Base-by-base conservation (phyloP, 2,888 invertebrate genomes). In the Aethes cnicana region DNA sequence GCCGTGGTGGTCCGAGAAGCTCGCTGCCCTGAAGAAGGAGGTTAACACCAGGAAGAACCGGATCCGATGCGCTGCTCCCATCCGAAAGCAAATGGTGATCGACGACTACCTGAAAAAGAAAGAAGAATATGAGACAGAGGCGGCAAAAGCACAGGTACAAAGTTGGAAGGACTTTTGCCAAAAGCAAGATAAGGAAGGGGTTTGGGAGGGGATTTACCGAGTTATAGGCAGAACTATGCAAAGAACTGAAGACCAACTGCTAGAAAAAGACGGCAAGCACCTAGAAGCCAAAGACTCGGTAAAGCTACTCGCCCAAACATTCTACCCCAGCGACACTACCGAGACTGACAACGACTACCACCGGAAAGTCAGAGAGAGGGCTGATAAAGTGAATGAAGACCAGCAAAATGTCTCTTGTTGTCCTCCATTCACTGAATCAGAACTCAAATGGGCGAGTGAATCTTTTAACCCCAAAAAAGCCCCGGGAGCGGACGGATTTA, bases 111-210 rank as follows among this genome's bases (percentile, higher is more conserved):
- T 57, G 30, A 4, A 44, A 30, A 4, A 12, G 1, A 57, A 55
- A 17, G 41, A 39, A 6, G 9, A 44, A 1, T 54, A 55, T 12
- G 41, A 54, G 9, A 0, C 2, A 4, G 30, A 6, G 7, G 48
- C 30, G 0, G 3, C 4, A 4, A 35, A 32, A 3, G 52, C 52
- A 1, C 37, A 47, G 14, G 17, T 16, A 1, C 33, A 37, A 1
- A 54, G 54, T 23, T 54, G 56, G 56, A 50, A 52, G 33, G 37
- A 23, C 6, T 54, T 54, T 30, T 54, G 56, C 7, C n/a, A 7
- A 4, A 52, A 36, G 20, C 57, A 57, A 14, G 54, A 54, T 0
- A 47, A 12, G 16, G 56, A 56, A 7, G 43, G 47, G 1, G 7
- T 54, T 0, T 55, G 52, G 53, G 49, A 53, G n/a, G 53, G 50